These are phyloP conservation scores for Grantiella picta DNA, from an alignment of 2,113 vertebrate species.

Conservation along the genomic window DNA sequence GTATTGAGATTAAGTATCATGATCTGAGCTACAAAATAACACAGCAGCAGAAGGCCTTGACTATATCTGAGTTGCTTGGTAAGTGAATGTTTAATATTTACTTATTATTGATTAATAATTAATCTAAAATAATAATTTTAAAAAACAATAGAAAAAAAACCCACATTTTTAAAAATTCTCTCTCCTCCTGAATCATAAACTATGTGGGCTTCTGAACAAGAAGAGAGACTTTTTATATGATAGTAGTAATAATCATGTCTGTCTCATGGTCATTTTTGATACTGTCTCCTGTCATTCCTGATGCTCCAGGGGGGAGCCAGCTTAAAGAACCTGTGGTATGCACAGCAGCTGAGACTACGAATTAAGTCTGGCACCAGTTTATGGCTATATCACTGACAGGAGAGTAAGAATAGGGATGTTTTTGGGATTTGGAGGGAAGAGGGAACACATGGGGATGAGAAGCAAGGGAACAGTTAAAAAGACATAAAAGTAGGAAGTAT, in stretches of 20 bases:
- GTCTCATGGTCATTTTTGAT: not conserved
- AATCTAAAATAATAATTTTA: not conserved
- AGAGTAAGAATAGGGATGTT: not conserved
- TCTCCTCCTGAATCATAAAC: not conserved
- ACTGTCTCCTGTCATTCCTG: not conserved
- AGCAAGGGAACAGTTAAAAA: not conserved
- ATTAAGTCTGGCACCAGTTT: not conserved
- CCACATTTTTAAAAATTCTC: not conserved
- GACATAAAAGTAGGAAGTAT: not conserved
- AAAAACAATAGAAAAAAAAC: not conserved
- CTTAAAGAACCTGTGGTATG: not conserved
- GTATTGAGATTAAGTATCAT: slow-evolving; percentile 77
- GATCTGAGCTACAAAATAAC: slow-evolving; percentile 78
- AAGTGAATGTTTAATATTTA: slow-evolving; percentile 35
- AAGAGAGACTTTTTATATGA: not conserved
- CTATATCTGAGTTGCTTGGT: slow-evolving; percentile 71
- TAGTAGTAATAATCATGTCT: not conserved
- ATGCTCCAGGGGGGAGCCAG: no score
- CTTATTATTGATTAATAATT: not conserved
- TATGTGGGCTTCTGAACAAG: not conserved
- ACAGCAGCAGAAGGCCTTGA: slow-evolving; percentile 76
- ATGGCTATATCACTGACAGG: rapidly evolving
- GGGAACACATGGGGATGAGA: not conserved
- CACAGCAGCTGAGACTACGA: not conserved
- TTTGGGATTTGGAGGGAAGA: not conserved